Evolutionary conservation across 2,797 vertebrate species (phyloP).

Genomic region (Lemur catta): DNA sequence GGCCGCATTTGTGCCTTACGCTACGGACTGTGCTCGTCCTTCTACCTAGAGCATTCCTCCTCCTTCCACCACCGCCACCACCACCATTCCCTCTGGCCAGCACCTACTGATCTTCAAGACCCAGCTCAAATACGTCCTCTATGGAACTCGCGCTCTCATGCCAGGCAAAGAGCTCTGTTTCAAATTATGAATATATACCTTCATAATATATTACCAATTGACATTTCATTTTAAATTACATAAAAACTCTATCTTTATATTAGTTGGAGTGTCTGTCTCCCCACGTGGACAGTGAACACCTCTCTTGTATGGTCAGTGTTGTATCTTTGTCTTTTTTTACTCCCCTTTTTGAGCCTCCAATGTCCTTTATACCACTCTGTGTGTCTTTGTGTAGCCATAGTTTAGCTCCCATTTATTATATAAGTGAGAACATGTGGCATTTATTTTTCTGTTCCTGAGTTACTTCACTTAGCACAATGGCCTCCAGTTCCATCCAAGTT

Average conservation of each 20-base stretch:
- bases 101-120: neutral
- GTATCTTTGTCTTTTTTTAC: neutral
- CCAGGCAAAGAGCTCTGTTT: neutral
- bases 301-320: neutral
- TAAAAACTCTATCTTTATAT: neutral
- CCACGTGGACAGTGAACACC: neutral
- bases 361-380: neutral
- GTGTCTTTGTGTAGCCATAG: neutral
- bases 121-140: neutral
- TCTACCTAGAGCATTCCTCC: neutral
- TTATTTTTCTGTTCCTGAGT: neutral
- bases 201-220: neutral
- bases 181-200: neutral
- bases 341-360: neutral
- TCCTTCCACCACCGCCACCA: neutral
- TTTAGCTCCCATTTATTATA: neutral
- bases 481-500: neutral
- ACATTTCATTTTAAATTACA: neutral
- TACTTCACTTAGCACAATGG: neutral
- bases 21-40: neutral
- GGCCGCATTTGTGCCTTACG: accelerated
- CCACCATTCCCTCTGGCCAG: neutral
- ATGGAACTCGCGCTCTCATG: neutral
- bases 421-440: neutral
- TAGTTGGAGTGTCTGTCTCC: neutral